Percentiles rank a stretch among this genome's conserved stretches.
Evolutionary conservation across 1,140 invertebrate genomes (phyloP).

Genomic region (Drosophila repleta): DNA sequence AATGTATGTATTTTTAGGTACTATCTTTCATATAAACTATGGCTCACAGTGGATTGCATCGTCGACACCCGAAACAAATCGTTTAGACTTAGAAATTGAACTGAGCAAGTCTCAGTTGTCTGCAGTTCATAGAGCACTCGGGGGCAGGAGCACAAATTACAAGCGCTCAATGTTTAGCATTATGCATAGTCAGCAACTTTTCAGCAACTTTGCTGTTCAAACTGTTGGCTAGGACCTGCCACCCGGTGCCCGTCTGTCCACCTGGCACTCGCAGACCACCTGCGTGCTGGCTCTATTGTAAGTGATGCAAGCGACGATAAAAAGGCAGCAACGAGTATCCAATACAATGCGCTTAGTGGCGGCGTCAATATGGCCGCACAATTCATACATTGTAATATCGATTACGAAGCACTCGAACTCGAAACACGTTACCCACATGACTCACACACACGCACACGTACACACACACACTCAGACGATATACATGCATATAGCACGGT

Average conservation of each 20-base stretch:
- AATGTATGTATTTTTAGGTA: too few species aligned
- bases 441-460: constrained; percentile 17
- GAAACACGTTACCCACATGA: constrained; percentile 33
- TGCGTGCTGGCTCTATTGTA: constrained; percentile 32
- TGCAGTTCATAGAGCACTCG: constrained; percentile 44
- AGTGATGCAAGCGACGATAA: constrained; percentile 62
- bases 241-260: neutral
- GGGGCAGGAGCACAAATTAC: constrained; percentile 19
- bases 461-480: constrained; percentile 3
- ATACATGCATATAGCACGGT: constrained; percentile 17
- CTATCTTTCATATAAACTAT: too few species aligned
- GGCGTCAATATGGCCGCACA: constrained; percentile 52
- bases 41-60: neutral
- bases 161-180: constrained; percentile 11
- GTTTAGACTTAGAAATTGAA: constrained; percentile 21
- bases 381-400: constrained; percentile 76
- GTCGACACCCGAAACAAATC: neutral
- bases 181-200: constrained; percentile 40
- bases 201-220: constrained; percentile 49
- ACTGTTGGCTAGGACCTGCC: constrained; percentile 19
- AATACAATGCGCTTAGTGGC: constrained; percentile 64
- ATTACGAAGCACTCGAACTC: constrained; percentile 72
- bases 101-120: constrained; percentile 36
- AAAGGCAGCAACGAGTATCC: constrained; percentile 42
- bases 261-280: neutral